phyloP scores from a whole-genome alignment of 1,140 invertebrate species.

The Leptonema lineaticorne region DNA sequence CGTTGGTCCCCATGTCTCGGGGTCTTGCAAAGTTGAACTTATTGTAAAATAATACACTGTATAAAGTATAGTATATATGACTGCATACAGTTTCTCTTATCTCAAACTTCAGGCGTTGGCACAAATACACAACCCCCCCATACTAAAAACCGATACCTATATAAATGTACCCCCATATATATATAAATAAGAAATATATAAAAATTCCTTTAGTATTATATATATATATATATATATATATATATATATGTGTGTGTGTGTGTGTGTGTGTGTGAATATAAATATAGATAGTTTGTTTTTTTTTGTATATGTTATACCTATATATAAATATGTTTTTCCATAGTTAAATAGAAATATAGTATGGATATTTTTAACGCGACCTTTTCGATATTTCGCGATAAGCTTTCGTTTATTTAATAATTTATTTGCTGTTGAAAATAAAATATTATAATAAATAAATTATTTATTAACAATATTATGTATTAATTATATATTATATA shows the following conservation, averaged over 20 bases:
- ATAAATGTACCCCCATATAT: conserved; percentile 1
- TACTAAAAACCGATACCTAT: neutral
- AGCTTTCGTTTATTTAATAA: no score
- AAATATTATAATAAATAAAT: no score
- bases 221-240: conserved; percentile 14
- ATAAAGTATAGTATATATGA: no score
- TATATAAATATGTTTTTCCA: no score
- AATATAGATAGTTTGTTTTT: no score
- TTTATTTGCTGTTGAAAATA: no score
- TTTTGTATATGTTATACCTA: no score
- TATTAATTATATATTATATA: no score
- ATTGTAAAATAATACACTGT: conserved; percentile 29
- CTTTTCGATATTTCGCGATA: no score
- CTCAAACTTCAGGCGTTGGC: conserved; percentile 26
- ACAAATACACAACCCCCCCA: neutral
- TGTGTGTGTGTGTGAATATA: neutral
- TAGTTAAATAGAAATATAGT: no score
- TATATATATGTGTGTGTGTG: neutral
- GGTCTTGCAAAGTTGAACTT: conserved; percentile 23
- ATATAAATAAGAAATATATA: neutral
- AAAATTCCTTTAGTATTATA: neutral
- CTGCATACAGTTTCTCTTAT: conserved; percentile 27
- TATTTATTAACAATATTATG: no score
- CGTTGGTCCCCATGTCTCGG: neutral
- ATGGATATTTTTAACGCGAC: no score